Conservation (phyloP, 2,797 vertebrate genomes). For the Anisognathus igniventris region DNA sequence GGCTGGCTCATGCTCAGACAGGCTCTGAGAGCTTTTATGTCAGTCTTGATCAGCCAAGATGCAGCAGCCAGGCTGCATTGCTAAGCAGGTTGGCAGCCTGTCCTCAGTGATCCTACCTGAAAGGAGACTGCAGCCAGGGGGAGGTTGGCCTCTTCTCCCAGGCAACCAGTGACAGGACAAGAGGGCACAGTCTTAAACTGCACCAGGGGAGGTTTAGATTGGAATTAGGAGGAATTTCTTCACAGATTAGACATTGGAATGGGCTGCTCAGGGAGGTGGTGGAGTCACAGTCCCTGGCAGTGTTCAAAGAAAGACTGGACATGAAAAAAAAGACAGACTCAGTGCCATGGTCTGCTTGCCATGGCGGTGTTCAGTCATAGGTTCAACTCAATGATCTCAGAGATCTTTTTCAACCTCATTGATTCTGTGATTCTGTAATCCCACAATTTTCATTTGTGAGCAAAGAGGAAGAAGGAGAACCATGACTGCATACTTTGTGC, state of each 20-base stretch:
- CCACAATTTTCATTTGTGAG: accelerated
- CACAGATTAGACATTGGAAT: neutral
- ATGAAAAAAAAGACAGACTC: neutral
- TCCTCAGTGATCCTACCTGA: neutral
- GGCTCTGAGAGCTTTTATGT: neutral
- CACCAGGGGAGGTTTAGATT: neutral
- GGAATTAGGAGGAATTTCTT: neutral
- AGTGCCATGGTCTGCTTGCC: neutral
- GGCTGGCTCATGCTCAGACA: neutral
- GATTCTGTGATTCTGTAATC: neutral
- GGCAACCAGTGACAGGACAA: neutral
- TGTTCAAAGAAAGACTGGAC: neutral
- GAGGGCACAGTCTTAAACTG: neutral
- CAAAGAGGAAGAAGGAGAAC: neutral
- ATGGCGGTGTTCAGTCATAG: neutral
- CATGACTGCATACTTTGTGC: neutral
- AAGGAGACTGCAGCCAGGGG: neutral
- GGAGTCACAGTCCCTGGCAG: accelerated
- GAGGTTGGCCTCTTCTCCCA: neutral
- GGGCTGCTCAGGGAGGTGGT: neutral
- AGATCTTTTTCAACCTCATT: neutral
- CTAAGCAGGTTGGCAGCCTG: neutral
- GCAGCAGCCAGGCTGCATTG: neutral
- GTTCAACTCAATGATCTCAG: accelerated
- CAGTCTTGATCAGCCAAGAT: neutral